These are phyloP conservation scores for Geodia barretti DNA, from an alignment of 37 sponge, comb jelly and placozoan species.

Conservation along the genomic window DNA sequence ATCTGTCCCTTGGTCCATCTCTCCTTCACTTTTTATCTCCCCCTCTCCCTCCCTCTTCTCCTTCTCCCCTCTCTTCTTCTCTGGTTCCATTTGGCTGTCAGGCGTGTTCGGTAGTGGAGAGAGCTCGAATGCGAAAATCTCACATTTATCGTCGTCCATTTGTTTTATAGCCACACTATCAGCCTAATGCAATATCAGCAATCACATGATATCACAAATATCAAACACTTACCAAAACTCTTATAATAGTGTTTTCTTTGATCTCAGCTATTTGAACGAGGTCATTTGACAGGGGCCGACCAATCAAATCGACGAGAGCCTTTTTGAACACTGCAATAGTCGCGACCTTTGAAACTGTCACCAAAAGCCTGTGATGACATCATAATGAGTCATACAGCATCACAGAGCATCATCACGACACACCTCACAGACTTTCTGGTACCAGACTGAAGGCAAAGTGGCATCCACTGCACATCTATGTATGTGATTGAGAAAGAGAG, in stretches of 20 bases:
- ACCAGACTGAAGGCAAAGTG: not conserved
- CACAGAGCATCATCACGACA: not conserved
- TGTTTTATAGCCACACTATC: slow-evolving; percentile 27
- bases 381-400: not conserved
- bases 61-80: slow-evolving; percentile 1
- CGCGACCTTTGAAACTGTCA: slow-evolving; percentile 47
- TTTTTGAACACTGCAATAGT: slow-evolving; percentile 43
- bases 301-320: slow-evolving; percentile 12
- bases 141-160: not conserved
- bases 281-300: not conserved
- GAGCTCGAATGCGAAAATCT: slow-evolving; percentile 22
- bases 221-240: slow-evolving; percentile 28
- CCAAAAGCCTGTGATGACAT: slow-evolving; percentile 33
- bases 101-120: not conserved
- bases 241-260: not conserved
- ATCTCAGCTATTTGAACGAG: slow-evolving; percentile 48
- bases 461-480: slow-evolving; percentile 25
- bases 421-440: not conserved
- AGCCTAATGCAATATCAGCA: not conserved
- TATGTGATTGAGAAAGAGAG: not conserved
- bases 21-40: not conserved
- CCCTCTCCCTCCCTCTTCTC: not conserved
- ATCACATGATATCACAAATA: not conserved
- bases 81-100: not conserved
- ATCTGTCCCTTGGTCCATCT: no score